A percentile compares a stretch with the other conserved stretches of the same genome.
Conservation (phyloP, 2,888 invertebrate genomes). For the Pachliopta kotzebuea region DNA sequence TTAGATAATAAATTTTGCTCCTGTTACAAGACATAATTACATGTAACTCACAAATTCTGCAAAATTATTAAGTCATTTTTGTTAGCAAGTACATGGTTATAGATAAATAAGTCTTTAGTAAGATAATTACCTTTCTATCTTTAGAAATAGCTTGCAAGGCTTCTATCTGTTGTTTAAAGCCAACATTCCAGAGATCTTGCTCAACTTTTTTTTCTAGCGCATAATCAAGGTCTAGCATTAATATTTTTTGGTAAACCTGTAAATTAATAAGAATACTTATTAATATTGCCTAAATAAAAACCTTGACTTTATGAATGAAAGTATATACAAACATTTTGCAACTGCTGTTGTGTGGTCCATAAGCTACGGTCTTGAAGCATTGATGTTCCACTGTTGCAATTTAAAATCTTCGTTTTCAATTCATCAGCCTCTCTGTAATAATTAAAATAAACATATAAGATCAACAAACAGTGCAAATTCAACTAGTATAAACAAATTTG, state of each 20-base stretch:
- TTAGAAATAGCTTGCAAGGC: constrained; percentile 87
- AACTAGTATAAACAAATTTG: background rate
- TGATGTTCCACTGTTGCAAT: constrained; percentile 80
- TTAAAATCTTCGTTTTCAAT: constrained; percentile 84
- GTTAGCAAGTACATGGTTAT: too few relatives aligned
- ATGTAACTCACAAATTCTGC: too few relatives aligned
- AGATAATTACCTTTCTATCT: constrained; percentile 84
- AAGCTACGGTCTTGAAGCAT: constrained; percentile 71
- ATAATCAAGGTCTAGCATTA: constrained; percentile 91
- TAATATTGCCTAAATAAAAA: background rate
- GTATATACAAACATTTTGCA: constrained; percentile 60
- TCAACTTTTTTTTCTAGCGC: constrained; percentile 94
- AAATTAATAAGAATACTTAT: constrained; percentile 32
- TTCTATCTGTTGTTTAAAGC: constrained; percentile 93
- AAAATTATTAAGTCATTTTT: too few relatives aligned
- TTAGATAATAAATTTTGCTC: too few relatives aligned
- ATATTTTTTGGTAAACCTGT: constrained; percentile 86
- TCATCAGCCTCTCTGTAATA: constrained; percentile 85
- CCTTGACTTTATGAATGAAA: constrained; percentile 7
- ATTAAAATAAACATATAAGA: background rate
- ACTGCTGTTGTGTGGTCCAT: constrained; percentile 69
- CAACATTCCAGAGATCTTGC: constrained; percentile 93
- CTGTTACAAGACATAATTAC: too few relatives aligned
- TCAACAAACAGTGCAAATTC: background rate
- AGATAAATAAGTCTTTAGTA: too few relatives aligned